A percentile compares a stretch with the other conserved stretches of the same genome.
Evolutionary conservation across 2,113 vertebrate species (phyloP).

Genomic region (Fukomys damarensis): DNA sequence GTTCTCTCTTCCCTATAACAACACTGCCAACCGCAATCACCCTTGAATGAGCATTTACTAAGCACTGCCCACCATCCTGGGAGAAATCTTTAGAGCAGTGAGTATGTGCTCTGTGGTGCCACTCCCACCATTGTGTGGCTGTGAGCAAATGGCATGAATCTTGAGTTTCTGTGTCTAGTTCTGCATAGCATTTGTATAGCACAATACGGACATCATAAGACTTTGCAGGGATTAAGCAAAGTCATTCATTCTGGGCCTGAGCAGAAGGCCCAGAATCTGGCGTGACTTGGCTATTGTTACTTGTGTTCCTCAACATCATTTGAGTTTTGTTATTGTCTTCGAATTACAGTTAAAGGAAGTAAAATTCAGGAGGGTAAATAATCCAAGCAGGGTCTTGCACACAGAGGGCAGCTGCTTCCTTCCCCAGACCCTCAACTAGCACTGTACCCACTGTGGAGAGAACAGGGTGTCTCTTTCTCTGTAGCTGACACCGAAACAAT

Average conservation of each 20-base stretch:
- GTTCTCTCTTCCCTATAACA: background rate
- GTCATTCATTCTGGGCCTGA: background rate
- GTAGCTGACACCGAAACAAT: conserved; percentile 9
- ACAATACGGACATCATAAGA: background rate
- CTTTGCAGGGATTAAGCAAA: background rate
- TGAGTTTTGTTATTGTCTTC: background rate
- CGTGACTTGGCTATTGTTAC: background rate
- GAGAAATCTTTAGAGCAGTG: background rate
- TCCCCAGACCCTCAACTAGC: background rate
- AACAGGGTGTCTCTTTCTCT: background rate
- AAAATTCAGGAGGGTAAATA: background rate
- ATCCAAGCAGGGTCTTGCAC: background rate
- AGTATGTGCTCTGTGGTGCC: background rate
- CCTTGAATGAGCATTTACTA: background rate
- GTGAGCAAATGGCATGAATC: background rate
- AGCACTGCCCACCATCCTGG: background rate
- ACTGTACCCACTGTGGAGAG: background rate
- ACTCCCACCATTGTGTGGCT: background rate
- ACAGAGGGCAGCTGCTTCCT: background rate
- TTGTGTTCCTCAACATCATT: background rate
- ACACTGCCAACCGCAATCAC: background rate
- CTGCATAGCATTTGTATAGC: background rate
- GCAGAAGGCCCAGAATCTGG: background rate
- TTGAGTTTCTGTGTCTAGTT: background rate
- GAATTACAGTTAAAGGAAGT: background rate